Evolutionary conservation across 2,797 vertebrate species (phyloP).

Genomic region (Pantherophis alleghaniensis): DNA sequence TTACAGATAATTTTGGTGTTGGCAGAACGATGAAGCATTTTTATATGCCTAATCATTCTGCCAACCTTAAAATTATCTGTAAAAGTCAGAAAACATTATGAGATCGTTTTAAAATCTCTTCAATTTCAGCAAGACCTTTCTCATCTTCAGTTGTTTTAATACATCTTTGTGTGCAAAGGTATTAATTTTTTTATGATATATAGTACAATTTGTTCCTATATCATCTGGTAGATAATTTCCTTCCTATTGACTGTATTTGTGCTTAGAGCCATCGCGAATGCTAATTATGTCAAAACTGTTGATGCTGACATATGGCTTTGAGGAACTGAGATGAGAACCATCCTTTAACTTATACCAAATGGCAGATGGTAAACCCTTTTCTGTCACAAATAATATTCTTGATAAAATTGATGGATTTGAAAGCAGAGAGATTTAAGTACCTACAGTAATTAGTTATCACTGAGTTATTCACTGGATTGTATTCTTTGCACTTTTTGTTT

Average conservation of each 20-base stretch:
- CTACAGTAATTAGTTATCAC: not conserved
- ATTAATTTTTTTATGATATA: not conserved
- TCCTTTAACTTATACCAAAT: slow-evolving; percentile 4
- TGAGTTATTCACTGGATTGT: not conserved
- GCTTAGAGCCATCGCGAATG: not conserved
- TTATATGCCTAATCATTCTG: not conserved
- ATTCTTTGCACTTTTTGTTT: not conserved
- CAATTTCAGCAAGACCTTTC: not conserved
- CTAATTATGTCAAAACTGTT: slow-evolving; percentile 16
- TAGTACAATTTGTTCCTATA: not conserved
- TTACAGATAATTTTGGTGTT: not conserved
- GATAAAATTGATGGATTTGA: slow-evolving; percentile 20
- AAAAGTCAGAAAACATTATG: not conserved
- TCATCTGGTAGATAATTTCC: not conserved
- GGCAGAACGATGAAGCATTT: not conserved
- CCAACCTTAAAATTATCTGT: not conserved
- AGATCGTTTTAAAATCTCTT: not conserved
- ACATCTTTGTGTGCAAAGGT: not conserved
- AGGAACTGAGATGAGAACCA: slow-evolving; percentile 2
- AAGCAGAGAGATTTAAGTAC: not conserved
- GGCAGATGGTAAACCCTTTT: slow-evolving; percentile 14
- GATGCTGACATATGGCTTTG: slow-evolving; percentile 25
- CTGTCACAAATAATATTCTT: not conserved
- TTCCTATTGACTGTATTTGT: not conserved
- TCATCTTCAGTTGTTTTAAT: not conserved